Base-by-base conservation (phyloP, 1,140 invertebrate genomes). In the Trachymyrmex septentrionalis region DNA sequence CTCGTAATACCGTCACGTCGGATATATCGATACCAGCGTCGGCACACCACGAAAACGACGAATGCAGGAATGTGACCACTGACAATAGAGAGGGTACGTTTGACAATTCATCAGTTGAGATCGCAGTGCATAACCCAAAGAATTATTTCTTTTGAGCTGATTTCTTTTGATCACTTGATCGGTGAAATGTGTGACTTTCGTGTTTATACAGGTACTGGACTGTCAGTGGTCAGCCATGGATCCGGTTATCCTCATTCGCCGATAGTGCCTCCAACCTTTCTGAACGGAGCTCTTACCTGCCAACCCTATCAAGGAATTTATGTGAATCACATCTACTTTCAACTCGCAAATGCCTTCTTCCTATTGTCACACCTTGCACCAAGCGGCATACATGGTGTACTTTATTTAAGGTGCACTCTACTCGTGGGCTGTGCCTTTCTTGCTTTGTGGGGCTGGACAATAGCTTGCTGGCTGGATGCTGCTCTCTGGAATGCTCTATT, bases 401-500 rank as follows among this genome's bases (percentile, higher is more conserved):
- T 98, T 3, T 98, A 97, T 96, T 94, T 98, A 91, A 96, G 98
- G 73, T 96, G 96, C 90, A 97, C 97, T 30, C 95, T 98, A 78
- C 96, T 98, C 64, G 96, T 98, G 59, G 98, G 97, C 48, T 97
- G 97, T 95, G 96, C 97, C 63, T 97, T 98, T 95, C 96, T 97
- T 85, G 96, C 97, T 50, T 95, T 98, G 75, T 98, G 98, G 97
- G 97, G 97, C 34, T 98, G 97, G 96, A 96, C 97, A 81, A 97
- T 98, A 63, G 96, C 98, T 90, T 98, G 98, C 94, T 97, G 97
- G 92, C 96, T 98, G 87, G 98, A 98, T 92, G 97, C 97, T 86
- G 97, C 98, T 90, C 95, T 98, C 69, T 99, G 98, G 98, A 98
- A 98, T 92, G 96, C 97, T 91, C 96, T 97, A 57, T 98, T 98